These are phyloP conservation scores for Paedocypris sp. DNA, from an alignment of 2,113 vertebrate species.

Conservation along the genomic window DNA sequence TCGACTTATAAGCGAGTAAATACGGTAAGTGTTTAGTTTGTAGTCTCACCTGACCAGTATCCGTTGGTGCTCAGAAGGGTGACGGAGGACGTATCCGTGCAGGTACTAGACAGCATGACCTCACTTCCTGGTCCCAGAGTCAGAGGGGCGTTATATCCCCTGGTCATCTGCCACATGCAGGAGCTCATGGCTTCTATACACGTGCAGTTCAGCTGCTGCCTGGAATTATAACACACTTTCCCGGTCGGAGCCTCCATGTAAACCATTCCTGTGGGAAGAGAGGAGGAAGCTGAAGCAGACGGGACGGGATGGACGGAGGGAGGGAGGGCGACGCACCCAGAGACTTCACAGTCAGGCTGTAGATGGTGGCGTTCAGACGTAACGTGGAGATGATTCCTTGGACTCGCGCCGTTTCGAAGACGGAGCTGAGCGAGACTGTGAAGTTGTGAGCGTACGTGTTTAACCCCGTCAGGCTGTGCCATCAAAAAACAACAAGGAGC, in stretches of 20 bases:
- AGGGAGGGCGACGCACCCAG: slow-evolving; percentile 33
- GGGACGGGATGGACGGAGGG: background rate
- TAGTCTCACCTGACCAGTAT: slow-evolving; percentile 49
- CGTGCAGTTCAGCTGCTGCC: slow-evolving; percentile 17
- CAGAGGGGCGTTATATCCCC: background rate
- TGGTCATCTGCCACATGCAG: slow-evolving; percentile 18
- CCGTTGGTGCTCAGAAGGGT: slow-evolving; percentile 31
- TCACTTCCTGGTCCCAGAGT: slow-evolving; percentile 23
- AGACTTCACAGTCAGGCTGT: slow-evolving; percentile 22
- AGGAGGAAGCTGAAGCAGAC: background rate
- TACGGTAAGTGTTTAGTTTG: too few relatives aligned
- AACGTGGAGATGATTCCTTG: background rate
- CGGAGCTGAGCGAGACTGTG: slow-evolving; percentile 19
- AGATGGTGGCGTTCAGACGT: fast-evolving
- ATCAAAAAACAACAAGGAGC: background rate
- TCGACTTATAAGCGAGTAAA: too few relatives aligned
- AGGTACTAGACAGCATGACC: background rate
- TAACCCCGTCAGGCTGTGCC: background rate
- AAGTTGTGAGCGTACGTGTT: slow-evolving; percentile 7
- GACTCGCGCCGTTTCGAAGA: slow-evolving; percentile 11
- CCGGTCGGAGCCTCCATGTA: background rate
- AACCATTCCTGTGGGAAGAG: slow-evolving; percentile 41
- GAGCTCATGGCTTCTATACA: fast-evolving
- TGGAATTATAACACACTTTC: slow-evolving; percentile 23
- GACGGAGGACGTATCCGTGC: slow-evolving; percentile 5